A percentile compares a stretch with the other conserved stretches of the same genome.
These are phyloP conservation scores for Bombus huntii DNA, from an alignment of 1,140 invertebrate species.

Conservation along the genomic window DNA sequence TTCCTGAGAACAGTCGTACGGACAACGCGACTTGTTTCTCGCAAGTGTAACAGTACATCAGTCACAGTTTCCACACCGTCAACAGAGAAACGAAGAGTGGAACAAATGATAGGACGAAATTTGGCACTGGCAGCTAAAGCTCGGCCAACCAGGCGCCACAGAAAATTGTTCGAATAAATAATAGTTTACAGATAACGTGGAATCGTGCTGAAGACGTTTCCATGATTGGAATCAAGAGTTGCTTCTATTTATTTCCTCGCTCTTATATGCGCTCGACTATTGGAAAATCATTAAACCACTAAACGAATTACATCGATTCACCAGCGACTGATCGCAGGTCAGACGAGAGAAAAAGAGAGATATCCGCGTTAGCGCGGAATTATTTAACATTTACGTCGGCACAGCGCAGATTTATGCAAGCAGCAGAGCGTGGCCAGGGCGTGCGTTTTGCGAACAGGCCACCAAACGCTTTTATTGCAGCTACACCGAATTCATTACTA, in stretches of 20 bases:
- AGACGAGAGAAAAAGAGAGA: too few species aligned
- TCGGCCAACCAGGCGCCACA: background rate
- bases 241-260: background rate
- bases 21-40: background rate
- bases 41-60: slow-evolving; percentile 2
- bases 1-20: background rate
- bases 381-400: slow-evolving; percentile 56
- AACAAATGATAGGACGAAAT: background rate
- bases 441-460: slow-evolving; percentile 61
- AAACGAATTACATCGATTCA: slow-evolving; percentile 1
- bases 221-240: background rate
- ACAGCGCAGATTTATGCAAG: slow-evolving; percentile 56
- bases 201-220: too few species aligned
- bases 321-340: background rate
- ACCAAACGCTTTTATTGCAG: slow-evolving; percentile 69
- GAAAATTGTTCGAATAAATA: background rate
- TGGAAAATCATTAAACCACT: background rate
- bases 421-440: slow-evolving; percentile 52
- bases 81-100: background rate
- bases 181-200: background rate
- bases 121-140: background rate
- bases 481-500: slow-evolving; percentile 75
- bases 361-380: slow-evolving; percentile 12
- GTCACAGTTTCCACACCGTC: background rate
- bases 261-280: background rate